phyloP scores from a whole-genome alignment of 2,797 vertebrate genomes.

The Poeciliopsis infans region DNA sequence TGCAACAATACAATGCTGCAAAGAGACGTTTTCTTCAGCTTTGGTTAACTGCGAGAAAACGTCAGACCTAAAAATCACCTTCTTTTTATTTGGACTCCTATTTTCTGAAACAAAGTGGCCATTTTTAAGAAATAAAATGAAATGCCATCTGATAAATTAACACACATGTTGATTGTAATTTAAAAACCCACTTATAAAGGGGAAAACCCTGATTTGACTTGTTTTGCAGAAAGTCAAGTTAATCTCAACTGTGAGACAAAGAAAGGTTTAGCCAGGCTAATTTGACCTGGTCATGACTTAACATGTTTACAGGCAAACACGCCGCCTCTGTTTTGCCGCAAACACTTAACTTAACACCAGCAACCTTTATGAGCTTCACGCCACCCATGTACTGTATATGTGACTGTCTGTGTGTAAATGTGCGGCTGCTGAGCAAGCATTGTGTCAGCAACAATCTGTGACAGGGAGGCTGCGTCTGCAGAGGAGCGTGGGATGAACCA shows the following conservation, averaged over 20 bases:
- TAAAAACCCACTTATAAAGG: not conserved
- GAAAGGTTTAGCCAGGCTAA: slow-evolving; percentile 12
- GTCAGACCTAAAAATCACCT: not conserved
- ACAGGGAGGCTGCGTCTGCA: slow-evolving; percentile 46
- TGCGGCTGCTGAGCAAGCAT: slow-evolving; percentile 72
- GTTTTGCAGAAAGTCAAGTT: not conserved
- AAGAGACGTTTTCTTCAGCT: not conserved
- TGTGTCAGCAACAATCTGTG: slow-evolving; percentile 70
- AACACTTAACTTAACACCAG: slow-evolving; percentile 6
- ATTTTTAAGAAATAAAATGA: not conserved
- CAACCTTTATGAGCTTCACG: slow-evolving; percentile 8
- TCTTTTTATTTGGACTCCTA: not conserved
- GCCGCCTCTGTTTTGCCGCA: not conserved
- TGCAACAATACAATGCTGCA: not conserved
- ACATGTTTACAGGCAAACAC: slow-evolving; percentile 3
- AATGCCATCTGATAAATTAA: not conserved
- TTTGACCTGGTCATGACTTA: slow-evolving; percentile 33
- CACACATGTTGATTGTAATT: not conserved
- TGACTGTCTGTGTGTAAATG: slow-evolving; percentile 22
- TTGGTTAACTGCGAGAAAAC: not conserved
- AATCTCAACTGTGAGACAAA: slow-evolving; percentile 15
- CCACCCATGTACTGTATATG: slow-evolving; percentile 10
- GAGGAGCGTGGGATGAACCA: slow-evolving; percentile 43
- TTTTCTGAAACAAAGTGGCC: not conserved
- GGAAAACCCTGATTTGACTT: not conserved